Base-by-base conservation (phyloP, 2,888 invertebrate genomes). In the Baronia brevicornis region DNA sequence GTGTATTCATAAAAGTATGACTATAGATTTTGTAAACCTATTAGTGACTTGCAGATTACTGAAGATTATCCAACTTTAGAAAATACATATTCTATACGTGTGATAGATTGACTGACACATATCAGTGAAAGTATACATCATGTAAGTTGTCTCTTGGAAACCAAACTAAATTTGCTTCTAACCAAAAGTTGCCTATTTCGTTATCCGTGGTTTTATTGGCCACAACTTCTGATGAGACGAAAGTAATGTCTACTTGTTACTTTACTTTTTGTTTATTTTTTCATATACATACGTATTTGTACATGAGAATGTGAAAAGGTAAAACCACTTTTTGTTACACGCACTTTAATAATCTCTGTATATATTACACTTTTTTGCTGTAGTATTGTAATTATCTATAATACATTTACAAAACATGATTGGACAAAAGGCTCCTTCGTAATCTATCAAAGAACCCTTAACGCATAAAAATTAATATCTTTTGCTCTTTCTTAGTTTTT, bases 171-270 rank as follows among this genome's bases (percentile, higher is more conserved):
- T 67, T 62, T 63, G 54, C 64, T 61, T 62, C 61, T 55, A 51
- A 54, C 54, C 52, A 57, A 64, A 61, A 60, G 61, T 63, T 54
- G 59, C 60, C 48, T 57, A 51, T 48, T 40, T 50, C 47, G 51
- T n/a, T n/a, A n/a, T n/a, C 50, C 51, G 52, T 60, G 56, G 51
- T 55, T 54, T 52, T 44, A 46, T 46, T 49, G 53, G 72, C 74
- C 74, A 65, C 72, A 69, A 55, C 55, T 49, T 49, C 63, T 79
- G 75, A 79, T 77, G 77, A 73, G 60, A 71, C 65, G 65, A 77
- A 77, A 77, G 71, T 68, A 57, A 54, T 53, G 51, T 39, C 48
- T 55, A 44, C 50, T 47, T 49, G 54, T 53, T 57, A 54, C 60
- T 57, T 62, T 56, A n/a, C n/a, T n/a, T n/a, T n/a, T n/a, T n/a